A percentile compares a stretch with the other conserved stretches of the same genome.
These are phyloP conservation scores for Scaptomyza pallida DNA, from an alignment of 1,140 invertebrate species.

Conservation along the genomic window DNA sequence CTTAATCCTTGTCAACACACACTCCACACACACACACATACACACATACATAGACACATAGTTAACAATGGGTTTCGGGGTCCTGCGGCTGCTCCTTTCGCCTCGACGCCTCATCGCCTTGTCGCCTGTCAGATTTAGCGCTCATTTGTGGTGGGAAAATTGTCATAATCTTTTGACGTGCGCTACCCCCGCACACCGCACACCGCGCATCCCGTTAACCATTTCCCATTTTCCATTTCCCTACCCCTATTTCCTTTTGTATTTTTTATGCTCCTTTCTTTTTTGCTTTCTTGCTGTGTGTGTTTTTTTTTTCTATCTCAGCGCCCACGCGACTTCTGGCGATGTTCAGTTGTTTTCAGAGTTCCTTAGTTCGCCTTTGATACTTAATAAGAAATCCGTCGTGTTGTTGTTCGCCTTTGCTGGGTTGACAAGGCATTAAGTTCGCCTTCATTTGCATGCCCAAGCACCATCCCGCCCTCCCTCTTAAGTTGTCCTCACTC, in stretches of 20 bases:
- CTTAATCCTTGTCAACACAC: slow-evolving; percentile 75
- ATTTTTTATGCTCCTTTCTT: slow-evolving; percentile 1
- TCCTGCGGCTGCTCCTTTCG: slow-evolving; percentile 62
- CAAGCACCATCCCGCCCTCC: neutral
- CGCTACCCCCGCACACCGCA: slow-evolving; percentile 34
- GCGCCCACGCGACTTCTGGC: slow-evolving; percentile 39
- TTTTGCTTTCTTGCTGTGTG: neutral
- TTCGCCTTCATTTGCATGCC: slow-evolving; percentile 69
- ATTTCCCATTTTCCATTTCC: slow-evolving; percentile 5
- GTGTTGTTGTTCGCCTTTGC: slow-evolving; percentile 43
- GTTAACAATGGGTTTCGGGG: slow-evolving; percentile 64
- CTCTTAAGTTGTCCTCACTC: slow-evolving; percentile 26
- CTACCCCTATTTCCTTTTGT: slow-evolving; percentile 36
- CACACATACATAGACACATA: slow-evolving; percentile 14
- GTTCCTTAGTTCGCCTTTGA: slow-evolving; percentile 56
- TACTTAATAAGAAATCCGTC: slow-evolving; percentile 75
- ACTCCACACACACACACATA: slow-evolving; percentile 12
- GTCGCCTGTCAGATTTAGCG: slow-evolving; percentile 68
- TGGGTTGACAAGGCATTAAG: slow-evolving; percentile 51
- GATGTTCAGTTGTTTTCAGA: slow-evolving; percentile 10
- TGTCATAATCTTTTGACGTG: slow-evolving; percentile 83
- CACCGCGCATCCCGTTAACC: too few relatives aligned
- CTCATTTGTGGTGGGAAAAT: slow-evolving; percentile 83
- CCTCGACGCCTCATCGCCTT: slow-evolving; percentile 44
- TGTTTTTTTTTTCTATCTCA: slow-evolving; percentile 59